Evolutionary conservation across 2,113 vertebrate genomes (phyloP), one percentile per base, ranked within the genome.

Genomic region (Oncorhynchus mykiss): DNA sequence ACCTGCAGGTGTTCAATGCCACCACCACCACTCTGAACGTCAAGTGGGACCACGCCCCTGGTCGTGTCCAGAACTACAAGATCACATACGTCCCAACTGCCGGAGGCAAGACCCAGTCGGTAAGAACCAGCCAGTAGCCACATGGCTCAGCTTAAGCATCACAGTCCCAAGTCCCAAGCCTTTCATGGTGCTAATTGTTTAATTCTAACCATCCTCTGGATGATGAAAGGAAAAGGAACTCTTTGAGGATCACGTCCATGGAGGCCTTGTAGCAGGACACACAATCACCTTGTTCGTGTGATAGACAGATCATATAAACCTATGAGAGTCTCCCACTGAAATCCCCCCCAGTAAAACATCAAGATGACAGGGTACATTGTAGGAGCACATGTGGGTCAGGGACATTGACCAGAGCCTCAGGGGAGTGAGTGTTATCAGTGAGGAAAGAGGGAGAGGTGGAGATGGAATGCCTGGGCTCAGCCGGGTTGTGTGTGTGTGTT

Each of bases 1-100:
- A 99, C 84, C 94, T 99, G 78, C 95, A 97, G 81, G 97, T 99
- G 68, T 99, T 95, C 87, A 98, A 99, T 20, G 96, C 95, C 70
- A 98, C 96, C 66, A 96, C 93, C 65, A 96, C 94, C 83, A 96
- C 92, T 72, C 84, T 99, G 86, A 97, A 96, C 0, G 93, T 97
- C 65, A 95, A 96, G 82, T 99, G 97, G 98, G 95, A 96, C 80
- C 94, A 95, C 60, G 96, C 97, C 65, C 92, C 92, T 12, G 97
- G 97, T 5, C 93, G 93, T 2, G 96, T 97, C 74, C 96, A 95
- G 90, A 95, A 94, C 89, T 99, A 99, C 89, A 95, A 79, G 82
- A 88, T 99, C 80, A 93, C 91, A 24, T 97, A 99, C 5, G 92
- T 94, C 65, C 96, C 97, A 54, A 91, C 93, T 14, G 84, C 90